Conservation (phyloP, 2,113 vertebrate species). For the Carassius gibelio region DNA sequence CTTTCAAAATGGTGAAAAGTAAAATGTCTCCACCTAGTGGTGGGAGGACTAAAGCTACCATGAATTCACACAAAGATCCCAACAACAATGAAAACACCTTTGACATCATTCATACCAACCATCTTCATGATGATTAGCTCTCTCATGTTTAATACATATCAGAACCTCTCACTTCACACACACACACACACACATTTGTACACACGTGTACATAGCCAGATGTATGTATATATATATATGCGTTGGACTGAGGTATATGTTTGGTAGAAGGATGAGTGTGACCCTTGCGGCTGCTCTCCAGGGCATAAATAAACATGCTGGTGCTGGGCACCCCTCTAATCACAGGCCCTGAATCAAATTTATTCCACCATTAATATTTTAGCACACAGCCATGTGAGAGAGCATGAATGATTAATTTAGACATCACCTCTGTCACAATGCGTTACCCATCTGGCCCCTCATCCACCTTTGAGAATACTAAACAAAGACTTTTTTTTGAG, state of each 20-base stretch:
- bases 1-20: no score
- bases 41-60: conserved; percentile 39
- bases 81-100: conserved; percentile 47
- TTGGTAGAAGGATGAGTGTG: conserved; percentile 69
- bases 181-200: background rate
- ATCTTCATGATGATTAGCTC: conserved; percentile 47
- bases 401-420: conserved; percentile 96
- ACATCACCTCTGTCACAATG: conserved; percentile 91
- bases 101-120: conserved; percentile 62
- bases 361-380: conserved; percentile 93
- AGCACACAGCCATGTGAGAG: conserved; percentile 85
- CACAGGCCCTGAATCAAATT: conserved; percentile 88
- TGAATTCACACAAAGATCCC: conserved; percentile 36
- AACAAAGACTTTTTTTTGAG: conserved; percentile 78
- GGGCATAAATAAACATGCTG: conserved; percentile 89
- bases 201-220: conserved; percentile 10
- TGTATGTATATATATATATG: conserved; percentile 61
- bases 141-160: conserved; percentile 74
- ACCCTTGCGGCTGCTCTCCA: conserved; percentile 79
- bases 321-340: conserved; percentile 81
- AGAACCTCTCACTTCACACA: background rate
- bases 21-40: conserved; percentile 44
- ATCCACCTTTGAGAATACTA: conserved; percentile 84
- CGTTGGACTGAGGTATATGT: conserved; percentile 54
- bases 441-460: conserved; percentile 79